Evolutionary conservation across 1,140 invertebrate genomes (phyloP).

Genomic region (Planococcus citri): DNA sequence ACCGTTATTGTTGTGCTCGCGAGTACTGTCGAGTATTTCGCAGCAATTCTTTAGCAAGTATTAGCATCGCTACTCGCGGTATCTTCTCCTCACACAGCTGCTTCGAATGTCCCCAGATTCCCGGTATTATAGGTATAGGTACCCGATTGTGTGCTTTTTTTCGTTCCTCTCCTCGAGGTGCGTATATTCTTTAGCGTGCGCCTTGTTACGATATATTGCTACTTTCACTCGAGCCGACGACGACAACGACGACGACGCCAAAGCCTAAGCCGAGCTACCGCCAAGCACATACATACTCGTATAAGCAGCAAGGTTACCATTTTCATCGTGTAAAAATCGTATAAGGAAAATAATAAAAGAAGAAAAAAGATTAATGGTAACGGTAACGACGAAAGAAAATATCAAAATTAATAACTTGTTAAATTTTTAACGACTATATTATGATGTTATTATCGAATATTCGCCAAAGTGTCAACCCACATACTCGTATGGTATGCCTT

Average conservation of each 20-base stretch:
- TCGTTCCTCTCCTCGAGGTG: no score
- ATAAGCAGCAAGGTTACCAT: background rate
- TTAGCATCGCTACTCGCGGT: background rate
- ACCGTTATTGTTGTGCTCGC: background rate
- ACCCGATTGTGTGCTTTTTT: no score
- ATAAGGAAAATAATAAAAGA: background rate
- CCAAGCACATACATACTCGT: no score
- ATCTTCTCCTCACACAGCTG: background rate
- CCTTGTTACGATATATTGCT: background rate
- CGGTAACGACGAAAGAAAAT: background rate
- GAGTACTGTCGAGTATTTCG: background rate
- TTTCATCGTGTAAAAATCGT: background rate
- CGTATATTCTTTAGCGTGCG: no score
- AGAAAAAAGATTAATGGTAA: background rate
- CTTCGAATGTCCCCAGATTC: background rate
- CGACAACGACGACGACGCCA: no score
- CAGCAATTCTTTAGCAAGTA: background rate
- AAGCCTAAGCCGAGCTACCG: no score
- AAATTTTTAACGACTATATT: background rate
- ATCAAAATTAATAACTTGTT: slow-evolving; percentile 4
- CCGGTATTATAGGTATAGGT: no score
- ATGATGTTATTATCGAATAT: background rate
- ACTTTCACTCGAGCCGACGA: background rate
- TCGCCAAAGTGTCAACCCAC: background rate
- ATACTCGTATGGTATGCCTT: no score